Percentiles rank a stretch among this genome's conserved stretches.
Evolutionary conservation across 2,797 vertebrate species (phyloP).

Genomic region (Danio kyathit): DNA sequence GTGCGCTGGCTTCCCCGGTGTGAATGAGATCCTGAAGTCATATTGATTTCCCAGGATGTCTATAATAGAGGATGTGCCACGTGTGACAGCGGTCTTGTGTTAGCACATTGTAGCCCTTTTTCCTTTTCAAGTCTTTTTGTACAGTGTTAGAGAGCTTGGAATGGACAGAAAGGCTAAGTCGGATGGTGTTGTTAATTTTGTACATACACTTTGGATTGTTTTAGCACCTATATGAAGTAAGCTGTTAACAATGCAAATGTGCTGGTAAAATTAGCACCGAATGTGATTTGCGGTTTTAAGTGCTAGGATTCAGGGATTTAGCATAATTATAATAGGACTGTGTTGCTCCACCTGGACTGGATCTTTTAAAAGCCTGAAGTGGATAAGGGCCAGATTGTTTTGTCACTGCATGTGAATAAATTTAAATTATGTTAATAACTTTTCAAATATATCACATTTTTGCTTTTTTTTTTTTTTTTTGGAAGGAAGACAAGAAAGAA

Average conservation of each 20-base stretch:
- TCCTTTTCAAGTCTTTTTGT: slow-evolving; percentile 10
- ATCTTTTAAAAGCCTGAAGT: neutral
- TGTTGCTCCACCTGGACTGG: neutral
- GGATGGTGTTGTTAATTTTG: neutral
- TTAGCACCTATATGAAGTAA: neutral
- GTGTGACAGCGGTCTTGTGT: slow-evolving; percentile 42
- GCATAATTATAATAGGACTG: neutral
- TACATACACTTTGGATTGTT: neutral
- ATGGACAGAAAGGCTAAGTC: neutral
- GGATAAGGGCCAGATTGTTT: too few species aligned
- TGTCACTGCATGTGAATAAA: too few species aligned
- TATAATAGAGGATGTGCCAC: slow-evolving; percentile 60
- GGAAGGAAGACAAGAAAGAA: too few species aligned
- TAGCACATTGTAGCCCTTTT: slow-evolving; percentile 17
- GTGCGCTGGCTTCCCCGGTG: slow-evolving; percentile 40
- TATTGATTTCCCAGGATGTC: slow-evolving; percentile 64
- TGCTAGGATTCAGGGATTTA: neutral
- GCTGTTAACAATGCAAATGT: slow-evolving; percentile 14
- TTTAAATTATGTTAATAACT: too few species aligned
- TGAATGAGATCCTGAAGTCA: slow-evolving; percentile 61
- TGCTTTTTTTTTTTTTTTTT: too few species aligned
- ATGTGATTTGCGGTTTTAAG: neutral
- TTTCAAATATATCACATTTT: too few species aligned
- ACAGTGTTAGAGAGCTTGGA: slow-evolving; percentile 6
- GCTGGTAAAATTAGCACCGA: neutral